phyloP scores from a whole-genome alignment of 2,113 vertebrate species.

The Theristicus caerulescens region DNA sequence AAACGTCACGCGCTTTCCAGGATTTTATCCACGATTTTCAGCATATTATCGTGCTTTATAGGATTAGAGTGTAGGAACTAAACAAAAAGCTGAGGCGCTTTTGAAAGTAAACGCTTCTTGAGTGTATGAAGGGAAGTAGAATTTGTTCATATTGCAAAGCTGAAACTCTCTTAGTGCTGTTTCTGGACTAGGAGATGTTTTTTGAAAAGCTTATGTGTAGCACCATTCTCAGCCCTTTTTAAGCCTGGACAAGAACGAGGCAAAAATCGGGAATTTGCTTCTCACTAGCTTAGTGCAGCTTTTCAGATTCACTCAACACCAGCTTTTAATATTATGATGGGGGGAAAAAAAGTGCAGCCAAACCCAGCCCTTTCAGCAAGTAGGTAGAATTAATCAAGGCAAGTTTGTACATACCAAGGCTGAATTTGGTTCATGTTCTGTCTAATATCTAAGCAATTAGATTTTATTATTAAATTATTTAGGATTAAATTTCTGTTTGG shows the following conservation, averaged over 20 bases:
- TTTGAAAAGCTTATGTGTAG: neutral
- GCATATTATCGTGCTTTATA: neutral
- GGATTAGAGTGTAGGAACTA: neutral
- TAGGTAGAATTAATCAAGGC: conserved; percentile 15
- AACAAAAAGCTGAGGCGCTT: neutral
- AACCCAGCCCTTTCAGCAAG: conserved; percentile 1
- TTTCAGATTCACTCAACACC: neutral
- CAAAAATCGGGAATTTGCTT: neutral
- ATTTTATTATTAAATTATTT: conserved; percentile 6
- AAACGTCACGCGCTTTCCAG: rapidly evolving
- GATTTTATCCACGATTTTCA: neutral
- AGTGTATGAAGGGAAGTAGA: neutral
- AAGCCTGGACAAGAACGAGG: neutral
- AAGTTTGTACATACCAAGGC: neutral
- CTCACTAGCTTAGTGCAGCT: neutral
- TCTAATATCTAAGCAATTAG: conserved; percentile 1
- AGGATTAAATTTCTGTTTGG: neutral
- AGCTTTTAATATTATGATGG: neutral
- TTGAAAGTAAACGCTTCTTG: rapidly evolving
- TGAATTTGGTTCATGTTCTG: neutral
- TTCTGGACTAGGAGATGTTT: neutral
- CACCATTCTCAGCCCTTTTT: neutral
- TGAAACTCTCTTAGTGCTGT: neutral
- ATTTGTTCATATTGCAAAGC: neutral
- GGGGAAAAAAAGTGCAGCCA: neutral